Base-by-base conservation (phyloP, 1,140 invertebrate genomes). In the Drosophila melanica region DNA sequence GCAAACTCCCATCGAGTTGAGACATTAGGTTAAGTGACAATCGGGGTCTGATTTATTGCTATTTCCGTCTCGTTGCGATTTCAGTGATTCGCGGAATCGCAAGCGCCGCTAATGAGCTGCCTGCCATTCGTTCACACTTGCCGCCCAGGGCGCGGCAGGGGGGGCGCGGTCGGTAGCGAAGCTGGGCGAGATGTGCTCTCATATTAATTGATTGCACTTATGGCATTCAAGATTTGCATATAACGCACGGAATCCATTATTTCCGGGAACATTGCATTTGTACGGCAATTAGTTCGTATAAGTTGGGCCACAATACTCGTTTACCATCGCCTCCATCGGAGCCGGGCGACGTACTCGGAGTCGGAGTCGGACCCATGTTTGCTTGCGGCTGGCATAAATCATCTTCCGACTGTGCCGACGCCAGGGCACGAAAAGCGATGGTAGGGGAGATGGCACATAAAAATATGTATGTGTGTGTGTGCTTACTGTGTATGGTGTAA, bases 231-330 rank as follows among this genome's bases (percentile, higher is more conserved):
- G 73, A 82, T 89, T 82, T 79, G 71, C 77, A 87, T 73, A 66
- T 60, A 73, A 66, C 59, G 79, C 62, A 58, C 60, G 69, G 84
- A 90, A 90, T 85, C 84, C 89, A 89, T 89, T 90, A 86, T 90
- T 91, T 91, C 90, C 87, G 84, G 87, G 87, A 91, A 91, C 84
- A 81, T 80, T 87, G 90, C 77, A 91, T 89, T 91, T 91, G 90
- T 91, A 89, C 75, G 75, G 87, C 81, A 91, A 91, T 91, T 91
- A 91, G 90, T 85, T 77, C 67, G 72, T 55, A 80, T 79, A 77
- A 70, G 64, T 68, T 68, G 55, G 71, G 73, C 67, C 79, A 71
- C 78, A 80, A 77, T 80, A 69, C 53, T 65, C 68, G 45, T 14
- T 45, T 58, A 16, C 64, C 23, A 62, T 59, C 58, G 63, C 67